Percentiles rank a stretch among this genome's conserved stretches.
phyloP scores from a whole-genome alignment of 1,140 invertebrate species.

The Drosophila athabasca region DNA sequence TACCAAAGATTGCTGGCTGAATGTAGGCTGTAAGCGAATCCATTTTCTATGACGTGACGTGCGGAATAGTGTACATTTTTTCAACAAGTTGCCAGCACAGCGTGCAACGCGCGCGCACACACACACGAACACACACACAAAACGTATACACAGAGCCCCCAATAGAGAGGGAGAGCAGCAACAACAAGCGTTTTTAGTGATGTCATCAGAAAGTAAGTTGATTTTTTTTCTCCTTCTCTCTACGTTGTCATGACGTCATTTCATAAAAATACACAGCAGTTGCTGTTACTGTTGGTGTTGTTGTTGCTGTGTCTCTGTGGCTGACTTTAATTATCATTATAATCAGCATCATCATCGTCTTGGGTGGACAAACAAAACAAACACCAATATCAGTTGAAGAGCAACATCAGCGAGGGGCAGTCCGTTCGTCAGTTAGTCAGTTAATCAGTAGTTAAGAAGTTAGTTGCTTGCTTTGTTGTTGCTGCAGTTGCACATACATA shows the following conservation, averaged over 20 bases:
- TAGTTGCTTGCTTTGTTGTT: too few species aligned
- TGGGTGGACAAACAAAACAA: conserved; percentile 42
- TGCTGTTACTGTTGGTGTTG: conserved; percentile 29
- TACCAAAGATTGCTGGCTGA: too few species aligned
- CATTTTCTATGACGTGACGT: too few species aligned
- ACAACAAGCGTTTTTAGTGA: conserved; percentile 78
- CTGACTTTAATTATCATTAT: conserved; percentile 47
- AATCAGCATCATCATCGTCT: conserved; percentile 27
- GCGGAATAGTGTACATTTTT: conserved; percentile 15
- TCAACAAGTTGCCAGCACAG: conserved; percentile 58
- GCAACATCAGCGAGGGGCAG: conserved; percentile 5
- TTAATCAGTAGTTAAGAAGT: too few species aligned
- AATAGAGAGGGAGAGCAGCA: conserved; percentile 51
- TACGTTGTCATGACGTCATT: conserved; percentile 80
- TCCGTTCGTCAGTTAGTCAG: too few species aligned
- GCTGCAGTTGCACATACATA: too few species aligned
- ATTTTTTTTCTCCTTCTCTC: conserved; percentile 39
- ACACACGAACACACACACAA: conserved; percentile 22
- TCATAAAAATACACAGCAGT: conserved; percentile 72
- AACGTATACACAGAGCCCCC: conserved; percentile 33
- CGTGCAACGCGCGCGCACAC: conserved; percentile 51
- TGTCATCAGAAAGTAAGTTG: conserved; percentile 82
- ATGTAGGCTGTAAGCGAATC: too few species aligned
- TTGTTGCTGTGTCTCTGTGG: conserved; percentile 17
- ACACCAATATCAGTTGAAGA: conserved; percentile 24